phyloP scores from a whole-genome alignment of 2,888 invertebrate genomes.

The Nephrotoma flavescens region DNA sequence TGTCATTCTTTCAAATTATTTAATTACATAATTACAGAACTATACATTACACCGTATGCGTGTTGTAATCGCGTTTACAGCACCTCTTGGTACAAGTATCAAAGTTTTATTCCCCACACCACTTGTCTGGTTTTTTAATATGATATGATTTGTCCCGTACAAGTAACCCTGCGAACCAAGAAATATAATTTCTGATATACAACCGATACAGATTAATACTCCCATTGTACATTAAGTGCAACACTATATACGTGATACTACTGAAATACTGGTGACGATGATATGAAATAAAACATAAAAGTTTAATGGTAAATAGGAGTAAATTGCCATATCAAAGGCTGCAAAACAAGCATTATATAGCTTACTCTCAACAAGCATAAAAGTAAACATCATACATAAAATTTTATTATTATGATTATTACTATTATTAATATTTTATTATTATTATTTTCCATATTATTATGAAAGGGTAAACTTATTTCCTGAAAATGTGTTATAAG shows the following conservation, averaged over 20 bases:
- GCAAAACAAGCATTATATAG: neutral
- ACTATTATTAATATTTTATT: neutral
- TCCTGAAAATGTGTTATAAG: neutral
- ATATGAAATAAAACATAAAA: neutral
- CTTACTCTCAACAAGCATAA: neutral
- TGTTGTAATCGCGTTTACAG: too few species aligned
- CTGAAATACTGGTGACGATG: neutral
- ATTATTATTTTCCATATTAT: neutral
- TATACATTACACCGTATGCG: too few species aligned
- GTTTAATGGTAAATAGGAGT: neutral
- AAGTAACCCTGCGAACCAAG: too few species aligned
- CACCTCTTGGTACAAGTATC: too few species aligned
- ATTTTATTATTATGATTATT: neutral
- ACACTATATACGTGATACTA: neutral
- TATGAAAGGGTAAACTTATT: neutral
- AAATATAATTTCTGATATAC: too few species aligned
- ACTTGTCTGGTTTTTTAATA: too few species aligned
- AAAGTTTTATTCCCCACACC: too few species aligned
- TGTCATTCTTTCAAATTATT: too few species aligned
- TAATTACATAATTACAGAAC: too few species aligned
- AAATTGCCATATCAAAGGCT: neutral
- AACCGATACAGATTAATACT: neutral
- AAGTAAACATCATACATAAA: neutral
- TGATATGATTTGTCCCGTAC: too few species aligned
- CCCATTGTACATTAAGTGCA: neutral